Evolutionary conservation across 2,888 invertebrate genomes (phyloP), one percentile per base, ranked within the genome.

Genomic region (Scrobipalpa atriplicella): DNA sequence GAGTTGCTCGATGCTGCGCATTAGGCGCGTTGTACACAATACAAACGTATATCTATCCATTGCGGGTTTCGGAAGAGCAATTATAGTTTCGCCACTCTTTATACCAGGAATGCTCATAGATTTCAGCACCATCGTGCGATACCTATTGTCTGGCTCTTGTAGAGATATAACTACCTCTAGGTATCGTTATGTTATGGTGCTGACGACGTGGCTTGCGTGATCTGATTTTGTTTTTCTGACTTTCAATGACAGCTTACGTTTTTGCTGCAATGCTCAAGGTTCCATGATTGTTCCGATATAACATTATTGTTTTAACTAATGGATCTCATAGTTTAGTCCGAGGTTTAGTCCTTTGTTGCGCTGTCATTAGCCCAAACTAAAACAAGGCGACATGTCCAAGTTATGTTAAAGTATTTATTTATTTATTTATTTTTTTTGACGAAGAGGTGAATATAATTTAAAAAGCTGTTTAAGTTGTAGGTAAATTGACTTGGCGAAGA

Each of bases 181-280:
- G 54, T 54, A 18, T 2, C 29, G 29, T 18, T 21, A 3, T 8
- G 10, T n/a, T 47, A 7, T 11, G 19, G 19, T 54, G 9, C 1
- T 6, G 29, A 19, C 21, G 21, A 62, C 41, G 58, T 60, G 60
- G 11, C 13, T 52, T 63, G 66, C 68, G 66, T 70, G 68, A 67
- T 69, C 65, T 60, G 65, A 63, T 70, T 72, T 68, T 9, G 13
- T 64, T 64, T 52, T 52, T 41, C n/a, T 18, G 2, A 11, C 29
- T 29, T 5, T 60, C 67, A 60, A 63, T 60, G 65, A 54, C 65
- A 62, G 63, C 62, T 54, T 66, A 51, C 19, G 66, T 70, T 68
- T 70, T 68, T 69, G 68, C 67, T 41, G 51, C 38, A 52, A 43
- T 64, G 38, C 41, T 66, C 70, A 71, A 71, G 69, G 69, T 66